Conservation (phyloP, 1,140 invertebrate species). For the Papilio polyxenes region DNA sequence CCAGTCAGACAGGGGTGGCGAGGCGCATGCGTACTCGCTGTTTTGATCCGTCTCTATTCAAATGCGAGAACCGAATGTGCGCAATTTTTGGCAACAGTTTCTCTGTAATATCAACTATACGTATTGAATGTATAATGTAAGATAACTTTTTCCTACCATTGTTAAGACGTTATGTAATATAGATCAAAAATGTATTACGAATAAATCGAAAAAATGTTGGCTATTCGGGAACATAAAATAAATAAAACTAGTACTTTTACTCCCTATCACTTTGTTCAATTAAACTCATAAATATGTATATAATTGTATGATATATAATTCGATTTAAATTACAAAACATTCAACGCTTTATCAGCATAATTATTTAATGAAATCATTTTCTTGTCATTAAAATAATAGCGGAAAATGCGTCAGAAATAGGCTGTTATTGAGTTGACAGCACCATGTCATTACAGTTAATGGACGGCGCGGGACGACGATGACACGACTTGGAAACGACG, state of each 20-base stretch:
- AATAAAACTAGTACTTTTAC: no score
- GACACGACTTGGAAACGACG: slow-evolving; percentile 4
- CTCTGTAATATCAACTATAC: slow-evolving; percentile 20
- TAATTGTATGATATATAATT: no score
- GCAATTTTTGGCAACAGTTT: slow-evolving; percentile 36
- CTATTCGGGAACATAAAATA: no score
- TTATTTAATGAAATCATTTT: slow-evolving; percentile 44
- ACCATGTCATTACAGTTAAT: slow-evolving; percentile 37
- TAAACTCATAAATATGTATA: no score
- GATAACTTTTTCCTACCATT: neutral
- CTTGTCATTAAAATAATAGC: slow-evolving; percentile 40
- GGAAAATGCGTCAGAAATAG: slow-evolving; percentile 33
- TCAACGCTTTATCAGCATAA: slow-evolving; percentile 6
- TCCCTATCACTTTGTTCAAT: no score
- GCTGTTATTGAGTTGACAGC: slow-evolving; percentile 4
- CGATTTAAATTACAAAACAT: neutral
- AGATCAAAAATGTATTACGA: neutral
- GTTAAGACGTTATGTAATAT: neutral
- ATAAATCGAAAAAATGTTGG: no score
- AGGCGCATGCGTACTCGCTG: slow-evolving; percentile 50
- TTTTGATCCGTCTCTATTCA: slow-evolving; percentile 43
- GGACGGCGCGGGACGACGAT: slow-evolving; percentile 1
- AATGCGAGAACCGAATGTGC: slow-evolving; percentile 29
- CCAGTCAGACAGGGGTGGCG: slow-evolving; percentile 49
- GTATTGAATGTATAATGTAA: neutral